Base-by-base conservation (phyloP, 2,797 vertebrate species). In the Anisognathus igniventris region DNA sequence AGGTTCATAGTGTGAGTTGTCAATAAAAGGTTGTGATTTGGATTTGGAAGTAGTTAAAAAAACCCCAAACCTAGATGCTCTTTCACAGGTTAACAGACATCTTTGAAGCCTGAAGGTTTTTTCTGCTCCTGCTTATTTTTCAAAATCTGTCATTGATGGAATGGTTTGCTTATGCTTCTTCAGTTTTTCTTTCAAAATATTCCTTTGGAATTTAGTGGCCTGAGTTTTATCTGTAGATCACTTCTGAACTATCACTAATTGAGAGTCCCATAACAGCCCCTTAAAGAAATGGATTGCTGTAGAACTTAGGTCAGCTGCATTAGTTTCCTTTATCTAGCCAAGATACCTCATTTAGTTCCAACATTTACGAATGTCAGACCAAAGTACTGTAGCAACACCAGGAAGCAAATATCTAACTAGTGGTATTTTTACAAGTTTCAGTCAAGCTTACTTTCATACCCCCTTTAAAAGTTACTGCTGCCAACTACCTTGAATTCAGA, bases 401-500 rank as follows among this genome's bases (percentile, higher is more conserved):
- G 37, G 40, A 86, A 88, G 58, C 42, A 92, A 60, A 62, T 83
- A 42, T 12, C 58, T 90, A 81, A 65, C 42, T 80, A 56, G 20
- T 66, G 40, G 14, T 44, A 27, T 75, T 93, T 95, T 86, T 80
- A 35, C 23, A 84, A n/a, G 37, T 50, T 89, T 80, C 51, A 83
- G 78, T 88, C 68, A 66, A 92, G 39, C 42, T 95, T 84, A 70
- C 57, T 92, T 95, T 83, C 68, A 22, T 90, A 62, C 33, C 68
- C 94, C 67, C 45, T 86, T 93, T 78, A 82, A 95, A 96, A 58
- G 67, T 91, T 96, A 28, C 48, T 94, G 78, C 84, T 91, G 44
- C 68, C 73, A 81, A 6, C 92, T 96, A 96, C 96, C 97, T 97
- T 90, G 83, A 96, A 94, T 96, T 94, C 66, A 75, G 75, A 56